A percentile compares a stretch with the other conserved stretches of the same genome.
These are phyloP conservation scores for Harpagus bidentatus DNA, from an alignment of 2,113 vertebrate species.

Conservation along the genomic window DNA sequence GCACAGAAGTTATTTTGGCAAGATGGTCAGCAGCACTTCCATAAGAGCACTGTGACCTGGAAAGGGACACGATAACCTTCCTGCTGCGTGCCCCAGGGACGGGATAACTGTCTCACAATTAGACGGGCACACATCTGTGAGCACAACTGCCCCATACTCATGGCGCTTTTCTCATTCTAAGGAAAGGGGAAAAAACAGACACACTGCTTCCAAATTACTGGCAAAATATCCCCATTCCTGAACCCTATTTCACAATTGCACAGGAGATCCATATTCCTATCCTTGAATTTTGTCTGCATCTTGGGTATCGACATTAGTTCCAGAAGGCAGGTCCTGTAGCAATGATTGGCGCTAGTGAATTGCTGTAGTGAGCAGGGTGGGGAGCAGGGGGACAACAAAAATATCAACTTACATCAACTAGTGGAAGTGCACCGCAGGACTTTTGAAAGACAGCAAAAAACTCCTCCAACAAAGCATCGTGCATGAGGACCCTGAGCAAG, in stretches of 20 bases:
- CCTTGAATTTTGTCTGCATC: not conserved
- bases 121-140: not conserved
- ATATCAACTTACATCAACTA: not conserved
- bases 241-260: not conserved
- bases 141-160: not conserved
- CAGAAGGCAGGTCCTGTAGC: not conserved
- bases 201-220: not conserved
- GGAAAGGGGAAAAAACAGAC: not conserved
- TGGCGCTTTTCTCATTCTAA: not conserved
- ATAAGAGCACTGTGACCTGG: not conserved
- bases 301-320: not conserved
- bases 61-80: not conserved
- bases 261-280: not conserved
- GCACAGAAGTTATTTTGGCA: not conserved
- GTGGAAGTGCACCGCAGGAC: not conserved
- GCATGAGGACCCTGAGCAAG: not conserved
- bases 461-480: not conserved
- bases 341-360: not conserved
- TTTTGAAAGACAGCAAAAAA: not conserved
- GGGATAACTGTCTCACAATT: not conserved
- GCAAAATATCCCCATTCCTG: not conserved
- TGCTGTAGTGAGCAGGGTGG: not conserved
- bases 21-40: not conserved
- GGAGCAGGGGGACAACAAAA: not conserved
- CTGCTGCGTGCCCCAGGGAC: not conserved